Conservation (phyloP, 2,797 vertebrate species). For the Crypturellus tataupa region DNA sequence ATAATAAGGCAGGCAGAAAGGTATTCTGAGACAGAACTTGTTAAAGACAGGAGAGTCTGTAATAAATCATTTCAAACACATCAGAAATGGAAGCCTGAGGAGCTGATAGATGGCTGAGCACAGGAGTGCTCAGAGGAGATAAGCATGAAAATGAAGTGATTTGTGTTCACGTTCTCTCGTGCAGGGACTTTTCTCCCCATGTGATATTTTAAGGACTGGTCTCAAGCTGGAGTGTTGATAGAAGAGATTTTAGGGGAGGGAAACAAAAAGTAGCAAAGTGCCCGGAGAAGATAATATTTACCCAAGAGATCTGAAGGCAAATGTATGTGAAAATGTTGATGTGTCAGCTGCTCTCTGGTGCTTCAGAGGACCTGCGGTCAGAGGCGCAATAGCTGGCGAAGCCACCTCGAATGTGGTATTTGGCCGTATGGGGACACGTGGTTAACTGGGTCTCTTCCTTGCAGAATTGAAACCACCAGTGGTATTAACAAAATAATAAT, state of each 20-base stretch:
- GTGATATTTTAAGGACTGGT: neutral
- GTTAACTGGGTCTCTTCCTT: neutral
- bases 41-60: slow-evolving; percentile 3
- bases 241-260: neutral
- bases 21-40: slow-evolving; percentile 59
- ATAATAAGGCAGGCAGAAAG: slow-evolving; percentile 44
- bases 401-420: neutral
- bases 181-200: neutral
- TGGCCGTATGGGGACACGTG: neutral
- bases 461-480: neutral
- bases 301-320: neutral
- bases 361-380: neutral
- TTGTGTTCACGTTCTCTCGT: neutral
- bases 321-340: neutral
- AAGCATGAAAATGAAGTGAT: neutral
- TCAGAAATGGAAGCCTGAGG: neutral
- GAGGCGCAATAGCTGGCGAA: neutral
- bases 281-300: neutral
- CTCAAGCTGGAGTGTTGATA: neutral
- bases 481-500: too few relatives aligned
- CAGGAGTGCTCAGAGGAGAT: neutral
- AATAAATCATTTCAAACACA: slow-evolving; percentile 40
- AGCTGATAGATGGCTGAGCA: slow-evolving; percentile 15
- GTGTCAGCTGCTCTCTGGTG: neutral
- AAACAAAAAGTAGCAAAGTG: neutral